phyloP scores from a whole-genome alignment of 2,113 vertebrate species.

The Triplophysa dalaica region DNA sequence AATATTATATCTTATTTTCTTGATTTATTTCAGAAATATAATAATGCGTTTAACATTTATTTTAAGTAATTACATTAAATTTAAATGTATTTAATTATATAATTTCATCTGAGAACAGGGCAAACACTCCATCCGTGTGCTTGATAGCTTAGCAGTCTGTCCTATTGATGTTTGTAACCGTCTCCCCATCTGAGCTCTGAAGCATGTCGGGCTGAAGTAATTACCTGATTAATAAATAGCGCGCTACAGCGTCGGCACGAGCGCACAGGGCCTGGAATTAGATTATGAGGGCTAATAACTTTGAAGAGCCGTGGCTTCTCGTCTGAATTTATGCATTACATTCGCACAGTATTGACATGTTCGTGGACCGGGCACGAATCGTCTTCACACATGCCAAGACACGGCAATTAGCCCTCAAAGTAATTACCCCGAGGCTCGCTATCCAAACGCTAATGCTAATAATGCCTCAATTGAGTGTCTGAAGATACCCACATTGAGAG shows the following conservation, averaged over 20 bases:
- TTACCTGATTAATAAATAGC: conserved; percentile 57
- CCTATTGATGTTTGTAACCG: conserved; percentile 32
- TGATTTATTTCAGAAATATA: too few species aligned
- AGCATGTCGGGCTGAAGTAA: conserved; percentile 34
- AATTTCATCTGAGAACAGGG: not conserved
- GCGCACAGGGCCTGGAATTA: conserved; percentile 48
- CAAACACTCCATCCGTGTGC: not conserved
- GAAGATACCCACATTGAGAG: conserved; percentile 11
- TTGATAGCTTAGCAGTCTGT: conserved; percentile 1
- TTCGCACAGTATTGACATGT: conserved; percentile 46
- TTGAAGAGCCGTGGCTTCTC: conserved; percentile 43
- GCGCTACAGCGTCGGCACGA: conserved; percentile 32
- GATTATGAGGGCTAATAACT: conserved; percentile 53
- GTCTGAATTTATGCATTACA: conserved; percentile 54
- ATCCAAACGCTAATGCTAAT: conserved; percentile 32
- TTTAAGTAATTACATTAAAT: too few species aligned
- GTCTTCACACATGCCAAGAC: conserved; percentile 46
- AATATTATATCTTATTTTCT: too few species aligned
- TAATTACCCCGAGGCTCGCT: conserved; percentile 48
- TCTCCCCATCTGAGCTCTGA: conserved; percentile 12
- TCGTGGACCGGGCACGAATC: conserved; percentile 17
- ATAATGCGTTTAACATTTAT: too few species aligned
- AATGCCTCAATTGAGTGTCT: conserved; percentile 18
- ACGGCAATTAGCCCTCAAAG: conserved; percentile 54
- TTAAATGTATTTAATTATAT: not conserved